phyloP scores from a whole-genome alignment of 2,113 vertebrate genomes.

The Stegastes partitus region DNA sequence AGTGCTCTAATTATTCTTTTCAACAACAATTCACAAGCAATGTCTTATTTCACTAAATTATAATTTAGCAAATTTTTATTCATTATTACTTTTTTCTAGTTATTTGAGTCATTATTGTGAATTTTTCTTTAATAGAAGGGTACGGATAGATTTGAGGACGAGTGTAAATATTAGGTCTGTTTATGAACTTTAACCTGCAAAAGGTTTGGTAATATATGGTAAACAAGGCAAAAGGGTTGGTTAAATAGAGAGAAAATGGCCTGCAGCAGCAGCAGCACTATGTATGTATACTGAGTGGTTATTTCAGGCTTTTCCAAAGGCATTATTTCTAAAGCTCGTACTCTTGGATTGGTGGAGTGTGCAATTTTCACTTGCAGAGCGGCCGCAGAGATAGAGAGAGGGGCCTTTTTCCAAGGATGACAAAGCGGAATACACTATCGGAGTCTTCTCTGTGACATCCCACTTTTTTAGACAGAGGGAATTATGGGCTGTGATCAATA shows the following conservation, averaged over 20 bases:
- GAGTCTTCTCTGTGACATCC: constrained; percentile 53
- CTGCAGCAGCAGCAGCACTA: constrained; percentile 13
- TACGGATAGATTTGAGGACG: too few species aligned
- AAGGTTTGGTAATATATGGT: not conserved
- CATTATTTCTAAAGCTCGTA: constrained; percentile 37
- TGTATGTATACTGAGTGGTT: constrained; percentile 34
- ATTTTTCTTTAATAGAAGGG: too few species aligned
- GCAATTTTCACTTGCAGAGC: constrained; percentile 50
- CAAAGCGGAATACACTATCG: constrained; percentile 66
- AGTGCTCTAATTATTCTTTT: too few species aligned
- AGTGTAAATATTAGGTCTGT: not conserved
- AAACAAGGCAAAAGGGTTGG: constrained; percentile 33
- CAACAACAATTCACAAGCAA: too few species aligned
- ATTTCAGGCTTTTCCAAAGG: constrained; percentile 53
- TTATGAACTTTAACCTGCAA: constrained; percentile 9
- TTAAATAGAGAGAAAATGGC: constrained; percentile 25
- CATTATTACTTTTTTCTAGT: too few species aligned
- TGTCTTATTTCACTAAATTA: too few species aligned
- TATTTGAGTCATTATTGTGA: too few species aligned
- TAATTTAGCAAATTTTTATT: too few species aligned
- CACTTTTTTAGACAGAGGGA: constrained; percentile 62
- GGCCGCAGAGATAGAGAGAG: constrained; percentile 8
- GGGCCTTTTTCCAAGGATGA: constrained; percentile 50
- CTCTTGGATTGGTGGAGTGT: constrained; percentile 34
- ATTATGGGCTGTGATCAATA: constrained; percentile 70